These are phyloP conservation scores for Rhinoptilus africanus DNA, from an alignment of 2,113 vertebrate genomes.

Conservation along the genomic window DNA sequence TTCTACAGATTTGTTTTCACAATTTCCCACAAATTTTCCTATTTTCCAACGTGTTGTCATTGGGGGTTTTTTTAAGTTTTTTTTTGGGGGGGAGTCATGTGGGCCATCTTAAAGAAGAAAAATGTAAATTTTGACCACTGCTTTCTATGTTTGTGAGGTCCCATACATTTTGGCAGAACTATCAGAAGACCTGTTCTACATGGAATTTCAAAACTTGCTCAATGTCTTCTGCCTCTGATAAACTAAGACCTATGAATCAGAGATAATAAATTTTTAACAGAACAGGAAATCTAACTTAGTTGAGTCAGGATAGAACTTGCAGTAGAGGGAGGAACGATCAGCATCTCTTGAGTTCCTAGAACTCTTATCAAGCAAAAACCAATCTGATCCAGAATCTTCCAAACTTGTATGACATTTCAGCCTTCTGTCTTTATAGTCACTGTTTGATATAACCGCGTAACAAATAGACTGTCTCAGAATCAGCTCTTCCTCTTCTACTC, in stretches of 20 bases:
- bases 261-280: background rate
- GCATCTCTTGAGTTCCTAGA: background rate
- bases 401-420: background rate
- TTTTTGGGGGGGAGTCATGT: background rate
- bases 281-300: background rate
- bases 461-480: background rate
- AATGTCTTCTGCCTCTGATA: background rate
- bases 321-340: background rate
- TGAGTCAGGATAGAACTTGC: background rate
- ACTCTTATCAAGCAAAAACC: background rate
- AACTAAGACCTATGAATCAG: background rate
- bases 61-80: fast-evolving
- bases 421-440: background rate
- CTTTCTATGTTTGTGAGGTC: background rate
- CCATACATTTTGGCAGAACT: background rate
- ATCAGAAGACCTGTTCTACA: background rate
- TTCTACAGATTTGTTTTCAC: background rate
- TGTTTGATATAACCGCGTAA: background rate
- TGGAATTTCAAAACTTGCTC: background rate
- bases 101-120: background rate
- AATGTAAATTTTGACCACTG: background rate
- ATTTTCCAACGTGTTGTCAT: background rate
- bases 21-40: background rate
- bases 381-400: background rate
- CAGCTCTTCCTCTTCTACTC: background rate